These are phyloP conservation scores for Magallana gigas DNA, from an alignment of 1,140 invertebrate genomes.

Conservation along the genomic window DNA sequence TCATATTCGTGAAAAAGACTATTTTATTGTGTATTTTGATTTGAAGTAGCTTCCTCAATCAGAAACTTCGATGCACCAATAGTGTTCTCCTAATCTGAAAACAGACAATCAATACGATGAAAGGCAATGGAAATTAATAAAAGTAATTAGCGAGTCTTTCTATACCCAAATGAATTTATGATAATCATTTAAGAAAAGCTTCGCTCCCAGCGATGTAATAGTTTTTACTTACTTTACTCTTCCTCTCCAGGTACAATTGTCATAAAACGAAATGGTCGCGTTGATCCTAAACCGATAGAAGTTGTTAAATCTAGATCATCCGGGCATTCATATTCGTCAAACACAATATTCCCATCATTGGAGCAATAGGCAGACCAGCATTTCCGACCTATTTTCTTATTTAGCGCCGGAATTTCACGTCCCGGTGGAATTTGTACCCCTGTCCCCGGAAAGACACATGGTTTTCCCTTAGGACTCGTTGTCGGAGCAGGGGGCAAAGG, in stretches of 20 bases:
- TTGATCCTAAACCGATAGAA: not conserved
- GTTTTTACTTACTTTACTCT: no score
- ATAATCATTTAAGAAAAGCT: no score
- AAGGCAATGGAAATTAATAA: not conserved
- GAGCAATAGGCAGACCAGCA: not conserved
- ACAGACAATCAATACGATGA: not conserved
- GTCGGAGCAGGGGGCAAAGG: not conserved
- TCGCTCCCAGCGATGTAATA: no score
- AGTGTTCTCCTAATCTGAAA: not conserved
- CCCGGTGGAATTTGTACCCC: not conserved
- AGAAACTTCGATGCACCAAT: constrained; percentile 25
- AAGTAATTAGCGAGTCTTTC: no score
- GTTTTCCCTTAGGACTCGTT: not conserved
- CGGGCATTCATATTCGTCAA: not conserved
- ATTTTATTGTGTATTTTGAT: constrained; percentile 12
- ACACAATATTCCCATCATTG: not conserved
- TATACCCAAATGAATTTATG: no score
- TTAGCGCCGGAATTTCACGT: not conserved
- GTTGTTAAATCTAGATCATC: not conserved
- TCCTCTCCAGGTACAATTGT: not conserved
- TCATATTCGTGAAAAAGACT: not conserved
- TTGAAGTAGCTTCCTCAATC: not conserved
- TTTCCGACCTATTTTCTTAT: not conserved
- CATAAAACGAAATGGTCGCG: not conserved
- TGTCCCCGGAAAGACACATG: not conserved